Base-by-base conservation (phyloP, 2,113 vertebrate genomes). In the Chionodraco myersi region DNA sequence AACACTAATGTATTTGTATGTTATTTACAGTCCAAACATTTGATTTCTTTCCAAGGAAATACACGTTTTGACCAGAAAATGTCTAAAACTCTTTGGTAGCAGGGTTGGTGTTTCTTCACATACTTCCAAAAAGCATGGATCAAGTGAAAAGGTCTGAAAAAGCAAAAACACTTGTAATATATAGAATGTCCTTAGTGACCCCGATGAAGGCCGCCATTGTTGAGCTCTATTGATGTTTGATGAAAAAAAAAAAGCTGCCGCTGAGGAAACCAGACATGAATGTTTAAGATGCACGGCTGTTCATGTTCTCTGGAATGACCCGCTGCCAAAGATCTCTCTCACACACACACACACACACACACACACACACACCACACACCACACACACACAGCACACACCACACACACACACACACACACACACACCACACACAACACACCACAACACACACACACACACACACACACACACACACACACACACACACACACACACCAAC, bases 201-300 rank as follows among this genome's bases (percentile, higher is more conserved):
- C 36, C 7, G 36, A 41, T 41, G 5, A 41, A 41, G 36, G 36
- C 5, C 49, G 56, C 12, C 47, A 23, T 44, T 8, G 5, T 75
- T 45, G 2, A 49, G 14, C 57, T 48, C 45, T 76, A 57, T 88
- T 78, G 73, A 87, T 85, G 69, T 79, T 77, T 11, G 34, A 65
- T 65, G n/a, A 36, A 79, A 71, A 52, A 71, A 45, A n/a, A 26
- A 14, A 57, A 49, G 48, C 21, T 16, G 63, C 77, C 59, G 64
- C 69, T n/a, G 77, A 77, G 60, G 64, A 88, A 63, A 57, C 30
- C 49, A 82, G 72, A 73, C 84, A 94, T 93, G 80, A 94, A 93
- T 92, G 80, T 93, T 93, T 91, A 69, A 93, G 83, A 79, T 52
- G 76, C 67, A 72, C 77, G 82, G 80, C 91, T 93, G 91, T 91